Evolutionary conservation across 2,113 vertebrate species (phyloP), one percentile per base, ranked within the genome.

Genomic region (Hypomesus transpacificus): DNA sequence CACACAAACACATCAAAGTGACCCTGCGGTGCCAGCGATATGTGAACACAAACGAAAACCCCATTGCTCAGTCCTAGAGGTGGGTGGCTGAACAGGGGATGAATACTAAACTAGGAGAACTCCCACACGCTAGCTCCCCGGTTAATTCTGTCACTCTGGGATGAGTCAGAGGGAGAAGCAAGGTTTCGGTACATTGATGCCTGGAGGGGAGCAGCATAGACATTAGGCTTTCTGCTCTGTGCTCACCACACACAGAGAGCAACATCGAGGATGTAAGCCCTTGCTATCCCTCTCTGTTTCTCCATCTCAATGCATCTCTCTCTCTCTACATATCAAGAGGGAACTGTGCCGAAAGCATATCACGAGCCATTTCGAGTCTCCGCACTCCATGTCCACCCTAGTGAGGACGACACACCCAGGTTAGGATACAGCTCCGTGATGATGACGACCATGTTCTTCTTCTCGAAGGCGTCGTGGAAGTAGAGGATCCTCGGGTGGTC

Each of bases 391-490:
- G 31, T 46, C 39, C 39, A 26, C 24, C 24, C 24, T 3, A 26
- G 24, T 26, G 24, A 2, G 2, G 52, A 56, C 11, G 21, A 69
- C 20, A n/a, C 5, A 61, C 31, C 57, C n/a, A 34, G 54, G 28
- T 64, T 89, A 90, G 92, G 95, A 98, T 98, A 98, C 95, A 98
- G 83, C 77, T 98, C 95, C 0, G 94, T 96, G 88, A 98, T 91
- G 69, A 98, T 87, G 77, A 98, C 93, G 68, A 98, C 82, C 0
- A 94, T 85, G 0, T 93, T 95, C 80, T 94, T 96, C 88, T 97
- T 96, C 89, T 98, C 96, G 0, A 98, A 98, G 65, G 95, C 95
- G 0, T 98, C 97, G 0, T 98, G 95, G 83, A 96, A 97, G 80
- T 93, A 95, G 66, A 96, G 82, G 0, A 98, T 88, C 28, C 82